Evolutionary conservation across 2,113 vertebrate genomes (phyloP).

Genomic region (Embiotoca jacksoni): DNA sequence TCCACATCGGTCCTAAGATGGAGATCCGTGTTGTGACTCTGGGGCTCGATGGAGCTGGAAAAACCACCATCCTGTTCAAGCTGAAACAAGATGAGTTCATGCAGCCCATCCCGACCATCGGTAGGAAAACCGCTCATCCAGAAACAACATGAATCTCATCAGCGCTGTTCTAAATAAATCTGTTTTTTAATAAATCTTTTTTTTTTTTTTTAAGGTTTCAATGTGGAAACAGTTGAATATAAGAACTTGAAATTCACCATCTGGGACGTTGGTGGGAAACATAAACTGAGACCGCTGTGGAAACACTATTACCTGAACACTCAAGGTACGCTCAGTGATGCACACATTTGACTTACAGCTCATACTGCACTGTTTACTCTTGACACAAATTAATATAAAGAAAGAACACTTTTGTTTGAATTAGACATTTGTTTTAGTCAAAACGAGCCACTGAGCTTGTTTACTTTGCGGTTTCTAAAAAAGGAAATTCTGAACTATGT

Average conservation of each 20-base stretch:
- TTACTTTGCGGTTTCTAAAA: too few species aligned
- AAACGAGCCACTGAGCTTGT: too few species aligned
- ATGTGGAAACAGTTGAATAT: slow-evolving; percentile 98
- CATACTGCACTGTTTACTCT: too few species aligned
- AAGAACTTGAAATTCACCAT: slow-evolving; percentile 99
- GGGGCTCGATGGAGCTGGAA: slow-evolving; percentile 95
- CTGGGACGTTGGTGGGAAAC: slow-evolving; percentile 99
- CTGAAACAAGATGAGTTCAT: slow-evolving; percentile 99
- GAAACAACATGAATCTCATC: too few species aligned
- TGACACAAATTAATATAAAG: too few species aligned
- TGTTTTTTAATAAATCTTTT: slow-evolving; percentile 21
- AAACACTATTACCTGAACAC: slow-evolving; percentile 99
- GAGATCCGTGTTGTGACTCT: slow-evolving; percentile 98
- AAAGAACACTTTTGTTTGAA: too few species aligned
- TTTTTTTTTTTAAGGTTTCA: slow-evolving; percentile 88
- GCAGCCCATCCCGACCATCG: slow-evolving; percentile 99
- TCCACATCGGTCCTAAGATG: slow-evolving; percentile 99
- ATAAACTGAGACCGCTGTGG: slow-evolving; percentile 97
- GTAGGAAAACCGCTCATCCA: slow-evolving; percentile 63
- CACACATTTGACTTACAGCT: neutral
- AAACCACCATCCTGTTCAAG: slow-evolving; percentile 99
- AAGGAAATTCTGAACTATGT: too few species aligned
- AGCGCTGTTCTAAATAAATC: neutral
- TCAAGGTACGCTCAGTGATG: slow-evolving; percentile 87
- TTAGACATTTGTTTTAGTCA: too few species aligned